Base-by-base conservation (phyloP, 2,113 vertebrate genomes). In the Engraulis encrasicolus region DNA sequence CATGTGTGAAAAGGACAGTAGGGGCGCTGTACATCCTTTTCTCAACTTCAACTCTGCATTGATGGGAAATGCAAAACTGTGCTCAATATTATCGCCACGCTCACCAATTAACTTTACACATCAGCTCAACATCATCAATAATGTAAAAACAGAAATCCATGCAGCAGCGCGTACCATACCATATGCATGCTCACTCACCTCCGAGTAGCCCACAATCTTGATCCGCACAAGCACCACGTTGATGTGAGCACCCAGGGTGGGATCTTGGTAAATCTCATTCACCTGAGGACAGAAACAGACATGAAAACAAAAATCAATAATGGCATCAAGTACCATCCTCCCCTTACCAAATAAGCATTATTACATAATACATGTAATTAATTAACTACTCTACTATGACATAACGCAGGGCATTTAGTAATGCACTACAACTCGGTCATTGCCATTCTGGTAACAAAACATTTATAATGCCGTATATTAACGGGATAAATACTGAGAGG, bases 201-300 rank as follows among this genome's bases (percentile, higher is more conserved):
- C 97, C 34, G 92, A 89, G 0, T 97, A 91, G 91, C 96, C 96
- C 88, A 99, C 92, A 94, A 99, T 96, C 92, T 99, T 97, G 78
- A 99, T 99, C 92, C 98, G 93, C 87, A 99, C 98, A 91, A 99
- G 91, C 36, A 95, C 97, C 0, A 99, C 94, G 0, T 99, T 99
- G 89, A 99, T 96, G 89, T 98, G 97, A 86, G 96, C 96, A 0
- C 98, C 98, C 88, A 99, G 89, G 40, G 98, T 97, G 37, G 96
- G 96, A 5, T 99, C 97, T 3, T 98, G 98, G 85, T 99, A 99
- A 90, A 99, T 98, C 92, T 99, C 97, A 52, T 99, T 99, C 38
- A 99, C 97, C 98, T 99, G 91, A 27, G 40, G 50, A 49, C 15
- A 86, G 37, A 82, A 78, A 66, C 27, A 74, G 6, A n/a, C 38